Conservation (phyloP, 2,797 vertebrate species). For the Somateria mollissima region DNA sequence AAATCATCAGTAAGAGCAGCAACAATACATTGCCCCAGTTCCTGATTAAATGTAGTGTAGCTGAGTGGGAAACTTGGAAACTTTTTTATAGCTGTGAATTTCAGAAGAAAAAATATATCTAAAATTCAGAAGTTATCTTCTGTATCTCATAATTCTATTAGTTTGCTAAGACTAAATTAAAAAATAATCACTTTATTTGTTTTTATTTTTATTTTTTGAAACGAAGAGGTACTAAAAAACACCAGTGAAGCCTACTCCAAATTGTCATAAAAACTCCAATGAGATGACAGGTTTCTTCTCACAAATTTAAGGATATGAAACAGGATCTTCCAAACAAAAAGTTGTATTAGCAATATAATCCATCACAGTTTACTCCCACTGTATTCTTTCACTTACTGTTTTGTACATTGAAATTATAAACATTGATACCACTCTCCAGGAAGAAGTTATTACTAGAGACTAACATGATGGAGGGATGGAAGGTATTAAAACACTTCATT, state of each 20-base stretch:
- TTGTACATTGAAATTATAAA: constrained; percentile 35
- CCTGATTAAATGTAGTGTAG: neutral
- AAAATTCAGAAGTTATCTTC: neutral
- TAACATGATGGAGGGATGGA: constrained; percentile 12
- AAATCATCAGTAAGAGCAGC: neutral
- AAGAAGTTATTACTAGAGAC: constrained; percentile 37
- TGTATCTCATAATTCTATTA: neutral
- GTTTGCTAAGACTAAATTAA: neutral
- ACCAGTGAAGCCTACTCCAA: neutral
- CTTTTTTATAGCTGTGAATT: neutral
- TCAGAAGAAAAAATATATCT: neutral
- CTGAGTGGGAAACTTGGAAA: neutral
- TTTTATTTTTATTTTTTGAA: neutral
- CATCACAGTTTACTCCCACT: constrained; percentile 6
- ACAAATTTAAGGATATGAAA: neutral
- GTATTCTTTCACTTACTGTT: constrained; percentile 1
- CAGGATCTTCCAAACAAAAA: neutral
- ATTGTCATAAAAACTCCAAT: neutral
- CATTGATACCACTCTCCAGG: constrained; percentile 21
- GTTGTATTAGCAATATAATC: neutral
- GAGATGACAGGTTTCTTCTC: neutral
- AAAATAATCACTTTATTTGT: neutral
- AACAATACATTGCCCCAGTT: neutral
- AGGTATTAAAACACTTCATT: constrained; percentile 27
- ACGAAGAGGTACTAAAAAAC: neutral